Base-by-base conservation (phyloP, 2,113 vertebrate genomes). In the Chlorodrepanis virens region DNA sequence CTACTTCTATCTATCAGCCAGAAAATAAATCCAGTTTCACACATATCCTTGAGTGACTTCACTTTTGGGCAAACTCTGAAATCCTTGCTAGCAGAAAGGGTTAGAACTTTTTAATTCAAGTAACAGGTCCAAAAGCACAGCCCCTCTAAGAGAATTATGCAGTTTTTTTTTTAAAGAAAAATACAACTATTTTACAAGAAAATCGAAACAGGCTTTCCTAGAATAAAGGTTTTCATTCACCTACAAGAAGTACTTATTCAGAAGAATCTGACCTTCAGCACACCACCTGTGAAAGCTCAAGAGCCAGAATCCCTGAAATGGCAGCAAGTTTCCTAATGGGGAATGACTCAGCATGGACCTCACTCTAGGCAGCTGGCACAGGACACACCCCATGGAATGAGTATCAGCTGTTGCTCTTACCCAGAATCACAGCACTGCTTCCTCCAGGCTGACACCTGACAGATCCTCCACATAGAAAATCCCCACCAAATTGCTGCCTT, bases 321-420 rank as follows among this genome's bases (percentile, higher is more conserved):
- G 50, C 49, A 69, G 28, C n/a, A 74, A 45, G 19, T 53, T 74
- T 69, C 40, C 31, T 11, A 28, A 31, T 4, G 21, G 35, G 21
- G 8, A 68, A 27, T 15, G 31, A 56, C 28, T 89, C n/a, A 59
- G 61, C 49, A 44, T 1, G 3, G 53, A 72, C 28, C 44, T 83
- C 25, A 40, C 35, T 49, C 47, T 0, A 54, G 20, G 56, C 6
- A 74, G 31, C 54, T 33, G 47, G 53, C 61, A 90, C 79, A 75
- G 74, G 59, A 78, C 12, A 49, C 35, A 50, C 5, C 27, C 47
- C 5, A 10, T 11, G 42, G 39, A 72, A 65, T 0, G 1, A 77
- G 0, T 0, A 44, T 23, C 37, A 42, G 16, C 57, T 49, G 15
- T 0, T 29, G 27, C 47, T 42, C 24, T 33, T 22, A 71, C 14